A percentile compares a stretch with the other conserved stretches of the same genome.
These are phyloP conservation scores for Spilarctia lutea DNA, from an alignment of 2,888 invertebrate genomes.

Conservation along the genomic window DNA sequence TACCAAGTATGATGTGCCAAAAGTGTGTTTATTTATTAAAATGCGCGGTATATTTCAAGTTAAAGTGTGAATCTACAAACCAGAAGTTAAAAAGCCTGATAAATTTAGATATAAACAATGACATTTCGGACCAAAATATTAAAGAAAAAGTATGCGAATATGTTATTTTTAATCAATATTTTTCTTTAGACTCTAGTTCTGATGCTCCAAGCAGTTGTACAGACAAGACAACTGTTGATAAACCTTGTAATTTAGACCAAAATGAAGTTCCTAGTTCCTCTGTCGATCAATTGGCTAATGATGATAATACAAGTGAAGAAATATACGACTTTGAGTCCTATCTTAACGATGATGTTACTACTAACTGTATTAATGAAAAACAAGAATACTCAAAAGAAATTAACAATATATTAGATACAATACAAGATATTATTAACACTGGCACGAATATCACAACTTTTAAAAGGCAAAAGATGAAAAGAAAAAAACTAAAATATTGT, in stretches of 20 bases:
- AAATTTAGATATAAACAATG: constrained; percentile 4
- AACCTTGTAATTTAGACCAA: neutral
- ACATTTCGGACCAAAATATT: constrained; percentile 34
- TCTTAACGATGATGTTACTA: constrained; percentile 26
- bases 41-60: constrained; percentile 72
- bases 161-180: constrained; percentile 60
- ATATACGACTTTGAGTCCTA: constrained; percentile 32
- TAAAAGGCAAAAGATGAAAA: constrained; percentile 24
- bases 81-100: constrained; percentile 52
- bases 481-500: constrained; percentile 6
- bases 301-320: constrained; percentile 5
- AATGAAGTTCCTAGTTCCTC: neutral
- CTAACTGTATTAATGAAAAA: neutral
- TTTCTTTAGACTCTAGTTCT: constrained; percentile 39
- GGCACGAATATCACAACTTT: neutral
- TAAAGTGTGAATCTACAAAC: constrained; percentile 70
- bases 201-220: neutral
- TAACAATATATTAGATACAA: constrained; percentile 36
- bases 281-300: neutral
- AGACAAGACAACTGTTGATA: neutral
- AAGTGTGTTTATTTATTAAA: constrained; percentile 69
- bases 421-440: constrained; percentile 34
- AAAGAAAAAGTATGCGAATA: constrained; percentile 63
- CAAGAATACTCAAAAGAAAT: constrained; percentile 23
- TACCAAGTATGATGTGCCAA: constrained; percentile 70